phyloP scores from a whole-genome alignment of 1,140 invertebrate genomes.

The Danaus plexippus region DNA sequence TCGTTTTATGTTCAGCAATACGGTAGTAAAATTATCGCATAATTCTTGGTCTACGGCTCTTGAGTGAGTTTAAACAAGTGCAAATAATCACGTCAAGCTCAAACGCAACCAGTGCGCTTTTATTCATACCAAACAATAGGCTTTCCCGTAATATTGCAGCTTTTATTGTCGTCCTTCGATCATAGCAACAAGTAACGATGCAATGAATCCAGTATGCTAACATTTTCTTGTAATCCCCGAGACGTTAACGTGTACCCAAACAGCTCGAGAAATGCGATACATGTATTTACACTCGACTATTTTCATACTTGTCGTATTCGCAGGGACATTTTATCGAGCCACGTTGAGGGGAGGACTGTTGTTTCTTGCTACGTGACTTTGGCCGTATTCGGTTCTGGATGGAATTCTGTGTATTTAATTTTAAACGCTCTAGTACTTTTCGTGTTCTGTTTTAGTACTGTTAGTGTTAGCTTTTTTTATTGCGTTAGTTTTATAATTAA shows the following conservation, averaged over 20 bases:
- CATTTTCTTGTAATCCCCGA: conserved; percentile 54
- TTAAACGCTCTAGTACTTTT: no score
- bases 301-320: conserved; percentile 41
- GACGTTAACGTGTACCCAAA: conserved; percentile 31
- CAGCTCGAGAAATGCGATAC: conserved; percentile 37
- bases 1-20: conserved; percentile 14
- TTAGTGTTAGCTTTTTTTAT: no score
- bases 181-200: conserved; percentile 59
- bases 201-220: conserved; percentile 65
- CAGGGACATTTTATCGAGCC: conserved; percentile 36
- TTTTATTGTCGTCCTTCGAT: conserved; percentile 50
- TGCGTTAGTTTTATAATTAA: no score
- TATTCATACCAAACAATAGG: conserved; percentile 64
- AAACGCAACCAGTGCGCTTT: conserved; percentile 44
- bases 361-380: conserved; percentile 15
- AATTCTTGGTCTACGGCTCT: conserved; percentile 17
- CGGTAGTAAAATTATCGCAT: conserved; percentile 26
- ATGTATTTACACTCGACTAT: conserved; percentile 42
- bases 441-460: no score
- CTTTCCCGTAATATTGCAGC: conserved; percentile 41
- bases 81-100: conserved; percentile 34
- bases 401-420: no score
- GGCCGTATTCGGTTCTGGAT: conserved; percentile 4
- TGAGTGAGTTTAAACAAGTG: conserved; percentile 49
- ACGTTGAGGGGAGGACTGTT: conserved; percentile 24